phyloP scores from a whole-genome alignment of 2,113 vertebrate species.

The Nothoprocta perdicaria region DNA sequence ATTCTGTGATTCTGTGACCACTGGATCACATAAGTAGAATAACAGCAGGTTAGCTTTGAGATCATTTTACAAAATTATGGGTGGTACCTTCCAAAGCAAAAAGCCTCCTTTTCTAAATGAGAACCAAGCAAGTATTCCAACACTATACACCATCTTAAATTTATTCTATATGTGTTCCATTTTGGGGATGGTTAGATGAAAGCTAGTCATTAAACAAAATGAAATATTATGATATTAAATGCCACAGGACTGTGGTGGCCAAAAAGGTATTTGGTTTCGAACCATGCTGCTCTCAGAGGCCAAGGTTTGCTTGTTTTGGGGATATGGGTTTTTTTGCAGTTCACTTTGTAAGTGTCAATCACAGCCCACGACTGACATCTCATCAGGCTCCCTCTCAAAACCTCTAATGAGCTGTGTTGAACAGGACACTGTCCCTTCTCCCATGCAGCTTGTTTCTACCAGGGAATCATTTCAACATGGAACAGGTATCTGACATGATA shows the following conservation, averaged over 20 bases:
- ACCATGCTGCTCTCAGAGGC: not conserved
- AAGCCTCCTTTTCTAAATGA: not conserved
- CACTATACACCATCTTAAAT: not conserved
- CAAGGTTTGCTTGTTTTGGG: not conserved
- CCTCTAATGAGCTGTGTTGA: not conserved
- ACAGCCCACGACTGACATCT: not conserved
- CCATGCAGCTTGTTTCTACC: not conserved
- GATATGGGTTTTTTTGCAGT: not conserved
- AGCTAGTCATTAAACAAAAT: not conserved
- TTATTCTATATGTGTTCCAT: not conserved
- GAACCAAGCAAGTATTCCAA: not conserved
- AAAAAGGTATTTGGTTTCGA: constrained; percentile 20
- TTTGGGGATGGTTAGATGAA: not conserved
- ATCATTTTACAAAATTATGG: not conserved
- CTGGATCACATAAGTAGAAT: not conserved
- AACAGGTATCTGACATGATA: not conserved
- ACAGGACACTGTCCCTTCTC: not conserved
- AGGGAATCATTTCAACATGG: not conserved
- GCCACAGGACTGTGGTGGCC: not conserved
- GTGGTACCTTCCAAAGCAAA: not conserved
- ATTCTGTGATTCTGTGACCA: not conserved
- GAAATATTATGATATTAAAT: constrained; percentile 6
- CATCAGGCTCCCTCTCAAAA: not conserved
- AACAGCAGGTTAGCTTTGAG: not conserved
- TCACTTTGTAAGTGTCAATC: constrained; percentile 24